Base-by-base conservation (phyloP, 2,797 vertebrate genomes). In the Acanthurus tractus region DNA sequence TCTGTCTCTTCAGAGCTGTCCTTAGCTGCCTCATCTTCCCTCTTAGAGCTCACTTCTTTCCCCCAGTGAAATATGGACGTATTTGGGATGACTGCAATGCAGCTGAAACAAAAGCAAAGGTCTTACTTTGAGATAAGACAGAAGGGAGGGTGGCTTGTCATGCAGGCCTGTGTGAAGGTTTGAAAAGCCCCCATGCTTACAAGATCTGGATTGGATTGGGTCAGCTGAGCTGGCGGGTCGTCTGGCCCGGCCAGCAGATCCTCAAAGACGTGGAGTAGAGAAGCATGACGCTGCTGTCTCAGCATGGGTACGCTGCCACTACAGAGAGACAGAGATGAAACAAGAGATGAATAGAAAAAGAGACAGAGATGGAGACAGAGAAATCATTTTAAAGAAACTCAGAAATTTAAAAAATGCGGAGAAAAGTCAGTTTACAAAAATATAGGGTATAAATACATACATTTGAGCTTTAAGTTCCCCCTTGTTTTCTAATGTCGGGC, bases 31-130 rank as follows among this genome's bases (percentile, higher is more conserved):
- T 83, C 71, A 63, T 78, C 44, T 44, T 77, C 29, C 29, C 29
- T 34, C 66, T 84, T 88, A 73, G 8, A 84, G 86, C 83, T 59
- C 50, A 72, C 74, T 67, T 86, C 70, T 70, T 83, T 53, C 49
- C 84, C 84, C 83, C 49, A 12, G 70, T 86, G 84, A 85, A 75
- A 89, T 80, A 62, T 63, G 52, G 54, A 81, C n/a, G 64, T 62
- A 63, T 84, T 79, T 54, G 40, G 72, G 83, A 89, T 78, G 81
- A 92, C 94, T 92, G 94, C 93, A 95, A 85, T 94, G 94, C 93
- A 94, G 94, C 86, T 90, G 83, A 92, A 90, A 89, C 82, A 86
- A 84, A 85, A 82, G 81, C 65, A 68, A 57, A 38, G 53, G 76
- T 83, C 66, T 66, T 42, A 38, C 75, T 80, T 67, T 54, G 67